Base-by-base conservation (phyloP, 2,888 invertebrate genomes). In the Crepidodera aurea region DNA sequence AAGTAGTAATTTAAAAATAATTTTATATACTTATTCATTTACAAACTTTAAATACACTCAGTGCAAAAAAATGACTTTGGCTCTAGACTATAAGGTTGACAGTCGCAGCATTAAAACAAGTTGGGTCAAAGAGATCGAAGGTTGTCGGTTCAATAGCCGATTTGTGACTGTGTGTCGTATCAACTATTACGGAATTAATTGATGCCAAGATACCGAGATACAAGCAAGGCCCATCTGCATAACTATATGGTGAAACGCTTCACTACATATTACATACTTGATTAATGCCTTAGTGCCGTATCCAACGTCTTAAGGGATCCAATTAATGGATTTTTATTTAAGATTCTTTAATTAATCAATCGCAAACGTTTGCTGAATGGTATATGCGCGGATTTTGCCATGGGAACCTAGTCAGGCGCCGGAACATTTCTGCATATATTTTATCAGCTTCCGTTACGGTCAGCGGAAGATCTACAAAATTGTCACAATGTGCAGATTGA, bases 111-210 rank as follows among this genome's bases (percentile, higher is more conserved):
- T 59, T 65, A 58, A 64, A 65, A 67, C 67, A 60, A 62, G 65
- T 63, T 54, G 66, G 71, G 69, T 69, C 66, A 57, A 59, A 54
- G 60, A 62, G 67, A 67, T 67, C 71, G 69, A 69, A 71, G 68
- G 67, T 71, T 68, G 69, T 15, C 55, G 66, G 71, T 71, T 69
- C 71, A 71, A 71, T 65, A 71, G 60, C 71, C 71, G 67, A 54
- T 59, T 66, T 62, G 57, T 58, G 62, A 56, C 51, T 42, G 60
- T 54, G 39, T 64, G 65, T 66, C 65, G 64, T 67, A 70, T 67
- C 66, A 67, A 68, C 67, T 65, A 68, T 70, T 69, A 68, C 65
- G 42, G 66, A 60, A 68, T 70, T 70, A 69, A 70, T 70, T 70
- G 70, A 62, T 68, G 66, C 57, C 51, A 58, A 64, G 57, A 44